phyloP scores from a whole-genome alignment of 1,140 invertebrate genomes.

The Harlomillsia oculata region DNA sequence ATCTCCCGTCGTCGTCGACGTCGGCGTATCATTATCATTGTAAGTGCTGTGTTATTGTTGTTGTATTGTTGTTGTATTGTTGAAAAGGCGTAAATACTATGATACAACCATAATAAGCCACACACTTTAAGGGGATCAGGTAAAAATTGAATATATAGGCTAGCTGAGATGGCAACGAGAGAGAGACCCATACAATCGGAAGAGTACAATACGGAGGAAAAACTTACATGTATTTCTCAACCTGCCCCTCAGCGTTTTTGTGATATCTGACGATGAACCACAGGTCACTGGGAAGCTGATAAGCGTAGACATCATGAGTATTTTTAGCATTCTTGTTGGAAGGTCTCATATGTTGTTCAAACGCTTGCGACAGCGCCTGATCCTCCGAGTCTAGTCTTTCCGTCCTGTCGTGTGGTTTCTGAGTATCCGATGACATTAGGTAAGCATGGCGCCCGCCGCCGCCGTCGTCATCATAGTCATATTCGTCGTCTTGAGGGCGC shows the following conservation, averaged over 20 bases:
- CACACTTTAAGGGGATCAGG: no score
- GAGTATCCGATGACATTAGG: slow-evolving; percentile 26
- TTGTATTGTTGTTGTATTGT: no score
- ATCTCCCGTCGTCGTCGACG: no score
- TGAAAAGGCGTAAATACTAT: no score
- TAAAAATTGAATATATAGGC: no score
- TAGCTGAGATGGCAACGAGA: not conserved
- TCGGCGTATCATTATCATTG: no score
- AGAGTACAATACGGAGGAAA: not conserved
- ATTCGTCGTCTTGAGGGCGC: slow-evolving; percentile 16
- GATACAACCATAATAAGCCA: no score
- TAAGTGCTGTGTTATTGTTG: no score
- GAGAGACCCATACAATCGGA: not conserved
- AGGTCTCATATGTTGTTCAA: slow-evolving; percentile 29
- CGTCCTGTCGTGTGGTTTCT: slow-evolving; percentile 3
- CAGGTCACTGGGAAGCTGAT: slow-evolving; percentile 31
- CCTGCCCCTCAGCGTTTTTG: slow-evolving; percentile 26
- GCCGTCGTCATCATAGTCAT: slow-evolving; percentile 23
- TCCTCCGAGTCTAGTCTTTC: slow-evolving; percentile 27
- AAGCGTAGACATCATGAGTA: slow-evolving; percentile 34
- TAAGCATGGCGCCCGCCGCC: slow-evolving; percentile 32
- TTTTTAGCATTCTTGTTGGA: slow-evolving; percentile 9
- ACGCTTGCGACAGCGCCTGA: slow-evolving; percentile 24
- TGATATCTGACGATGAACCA: slow-evolving; percentile 35
- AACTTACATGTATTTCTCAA: slow-evolving; percentile 36